Evolutionary conservation across 2,797 vertebrate species (phyloP), one percentile per base, ranked within the genome.

Genomic region (Meriones psammophilus): DNA sequence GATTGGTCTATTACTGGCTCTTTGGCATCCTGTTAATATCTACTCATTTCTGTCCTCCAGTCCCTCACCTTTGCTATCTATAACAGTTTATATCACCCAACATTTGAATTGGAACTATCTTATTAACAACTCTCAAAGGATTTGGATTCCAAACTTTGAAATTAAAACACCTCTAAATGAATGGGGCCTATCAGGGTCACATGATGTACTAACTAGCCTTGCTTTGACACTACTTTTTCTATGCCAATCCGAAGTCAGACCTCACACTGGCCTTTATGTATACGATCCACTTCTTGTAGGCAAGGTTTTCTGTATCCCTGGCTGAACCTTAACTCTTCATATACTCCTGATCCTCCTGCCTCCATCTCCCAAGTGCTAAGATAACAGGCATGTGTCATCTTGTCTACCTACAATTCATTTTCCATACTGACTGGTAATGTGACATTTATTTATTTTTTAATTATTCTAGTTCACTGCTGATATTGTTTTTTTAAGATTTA

Each of bases 121-220:
- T 69, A 90, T 64, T 92, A 94, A 77, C 84, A 90, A 50, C 56
- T 94, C 39, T 86, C 64, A 97, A 96, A 94, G 28, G 46, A 92
- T 83, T 91, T 91, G 33, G 39, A 95, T 56, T 94, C 73, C 18
- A 36, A 83, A 85, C 78, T 90, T 91, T 93, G 91, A 94, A 93
- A 81, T 74, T 95, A 88, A 96, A 97, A 92, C 89, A 69, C 54
- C 89, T 95, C 77, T 78, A 36, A 74, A 78, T 77, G 22, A 94
- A 94, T 77, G 68, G 39, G 88, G 68, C n/a, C 42, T 77, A 66
- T 24, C 24, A 36, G 42, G 93, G 85, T 69, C 36, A 20, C n/a
- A 0, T 73, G 93, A 93, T 79, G 80, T 6, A 76, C 62, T 56
- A 92, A 76, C 71, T 39, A 85, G 68, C 24, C 39, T 33, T 89